Percentiles rank a stretch among this genome's conserved stretches.
Conservation (phyloP, 2,797 vertebrate genomes). For the Neopelma chrysocephalum region DNA sequence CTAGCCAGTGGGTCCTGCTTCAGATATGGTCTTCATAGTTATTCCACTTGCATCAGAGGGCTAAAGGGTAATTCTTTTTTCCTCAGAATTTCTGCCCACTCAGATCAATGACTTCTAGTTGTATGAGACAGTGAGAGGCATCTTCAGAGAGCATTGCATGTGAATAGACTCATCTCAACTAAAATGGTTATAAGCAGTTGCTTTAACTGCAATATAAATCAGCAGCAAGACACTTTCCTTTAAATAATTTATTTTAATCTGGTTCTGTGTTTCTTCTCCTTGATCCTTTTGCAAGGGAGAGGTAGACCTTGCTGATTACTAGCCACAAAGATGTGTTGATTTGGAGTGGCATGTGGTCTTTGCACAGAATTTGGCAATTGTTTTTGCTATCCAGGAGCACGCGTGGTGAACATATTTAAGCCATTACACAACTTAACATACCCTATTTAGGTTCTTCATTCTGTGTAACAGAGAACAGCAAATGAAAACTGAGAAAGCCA, state of each 20-base stretch:
- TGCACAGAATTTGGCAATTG: not conserved
- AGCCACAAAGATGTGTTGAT: not conserved
- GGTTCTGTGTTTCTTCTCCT: not conserved
- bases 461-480: not conserved
- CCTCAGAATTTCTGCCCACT: not conserved
- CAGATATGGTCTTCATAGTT: not conserved
- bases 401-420: not conserved
- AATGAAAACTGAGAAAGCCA: not conserved
- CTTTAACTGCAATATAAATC: not conserved
- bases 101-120: not conserved
- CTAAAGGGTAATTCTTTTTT: not conserved
- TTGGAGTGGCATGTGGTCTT: not conserved
- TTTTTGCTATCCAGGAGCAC: not conserved
- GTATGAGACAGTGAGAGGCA: not conserved
- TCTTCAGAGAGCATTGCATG: not conserved
- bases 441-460: not conserved
- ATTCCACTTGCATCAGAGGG: not conserved
- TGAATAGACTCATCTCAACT: not conserved
- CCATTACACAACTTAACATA: not conserved
- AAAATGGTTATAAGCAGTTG: not conserved
- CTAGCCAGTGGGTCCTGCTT: not conserved
- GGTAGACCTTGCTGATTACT: not conserved
- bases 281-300: not conserved
- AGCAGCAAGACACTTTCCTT: not conserved
- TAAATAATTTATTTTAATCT: not conserved